Percentiles rank a stretch among this genome's conserved stretches.
Evolutionary conservation across 1,140 invertebrate species (phyloP).

Genomic region (Idris sp.): DNA sequence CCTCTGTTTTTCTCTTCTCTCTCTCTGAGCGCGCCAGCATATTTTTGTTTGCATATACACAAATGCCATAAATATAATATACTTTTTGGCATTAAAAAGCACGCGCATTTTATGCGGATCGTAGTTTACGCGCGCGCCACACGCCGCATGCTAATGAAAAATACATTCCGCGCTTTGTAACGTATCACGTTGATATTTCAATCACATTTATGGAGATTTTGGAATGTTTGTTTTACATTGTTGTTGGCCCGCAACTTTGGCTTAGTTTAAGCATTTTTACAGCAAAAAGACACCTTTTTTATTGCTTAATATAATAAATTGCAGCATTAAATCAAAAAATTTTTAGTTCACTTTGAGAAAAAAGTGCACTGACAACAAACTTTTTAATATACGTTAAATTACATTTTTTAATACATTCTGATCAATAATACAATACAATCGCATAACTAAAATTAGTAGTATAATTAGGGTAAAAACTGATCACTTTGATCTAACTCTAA

Average conservation of each 20-base stretch:
- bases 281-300: background rate
- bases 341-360: no score
- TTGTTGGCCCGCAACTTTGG: slow-evolving; percentile 35
- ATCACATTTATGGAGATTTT: slow-evolving; percentile 60
- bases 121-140: slow-evolving; percentile 52
- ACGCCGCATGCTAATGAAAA: slow-evolving; percentile 59
- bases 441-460: no score
- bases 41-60: slow-evolving; percentile 57
- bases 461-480: no score
- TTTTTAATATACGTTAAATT: no score
- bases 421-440: no score
- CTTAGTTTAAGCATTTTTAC: slow-evolving; percentile 17
- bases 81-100: slow-evolving; percentile 54
- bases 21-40: slow-evolving; percentile 41
- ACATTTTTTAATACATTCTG: no score
- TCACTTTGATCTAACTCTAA: no score
- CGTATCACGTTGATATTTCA: slow-evolving; percentile 57
- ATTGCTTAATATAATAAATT: no score
- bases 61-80: slow-evolving; percentile 56
- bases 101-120: slow-evolving; percentile 55
- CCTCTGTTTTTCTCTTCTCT: no score
- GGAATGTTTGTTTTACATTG: slow-evolving; percentile 52
- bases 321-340: no score
- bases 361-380: no score
- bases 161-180: slow-evolving; percentile 58